Conservation (phyloP, 2,888 invertebrate genomes). For the Andrena flavipes region DNA sequence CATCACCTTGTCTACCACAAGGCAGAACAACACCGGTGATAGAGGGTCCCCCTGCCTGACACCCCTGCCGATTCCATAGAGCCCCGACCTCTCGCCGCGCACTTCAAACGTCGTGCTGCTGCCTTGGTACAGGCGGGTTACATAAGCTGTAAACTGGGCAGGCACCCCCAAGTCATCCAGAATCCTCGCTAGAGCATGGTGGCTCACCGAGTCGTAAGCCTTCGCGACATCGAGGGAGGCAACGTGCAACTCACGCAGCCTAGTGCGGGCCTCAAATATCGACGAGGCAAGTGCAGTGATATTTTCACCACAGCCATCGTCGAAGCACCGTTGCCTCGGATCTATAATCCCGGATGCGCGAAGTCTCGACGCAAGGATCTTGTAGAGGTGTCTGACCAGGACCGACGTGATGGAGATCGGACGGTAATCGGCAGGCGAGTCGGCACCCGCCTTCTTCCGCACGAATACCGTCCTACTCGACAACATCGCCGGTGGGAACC, state of each 20-base stretch:
- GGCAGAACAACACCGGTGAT: too few species aligned
- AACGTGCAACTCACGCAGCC: conserved; percentile 69
- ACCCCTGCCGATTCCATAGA: too few species aligned
- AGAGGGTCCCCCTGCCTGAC: too few species aligned
- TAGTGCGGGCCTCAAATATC: conserved; percentile 64
- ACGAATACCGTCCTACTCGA: conserved; percentile 47
- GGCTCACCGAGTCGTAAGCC: conserved; percentile 78
- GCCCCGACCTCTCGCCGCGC: too few species aligned
- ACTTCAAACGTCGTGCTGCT: neutral
- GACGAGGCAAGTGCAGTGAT: conserved; percentile 54
- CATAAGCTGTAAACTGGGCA: neutral
- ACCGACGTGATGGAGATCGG: too few species aligned
- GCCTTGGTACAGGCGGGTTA: neutral
- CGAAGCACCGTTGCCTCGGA: conserved; percentile 85
- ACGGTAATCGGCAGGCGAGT: conserved; percentile 12
- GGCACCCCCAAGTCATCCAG: neutral
- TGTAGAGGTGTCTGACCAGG: conserved; percentile 57
- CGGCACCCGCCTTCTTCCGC: conserved; percentile 31
- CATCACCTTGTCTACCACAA: too few species aligned
- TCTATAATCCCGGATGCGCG: conserved; percentile 40
- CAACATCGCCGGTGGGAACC: conserved; percentile 71
- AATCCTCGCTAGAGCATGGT: conserved; percentile 31
- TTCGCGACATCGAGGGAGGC: conserved; percentile 84
- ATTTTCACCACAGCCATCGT: conserved; percentile 73
- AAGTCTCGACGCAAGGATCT: conserved; percentile 53